Evolutionary conservation across 2,113 vertebrate species (phyloP).

Genomic region (Crypturellus undulatus): DNA sequence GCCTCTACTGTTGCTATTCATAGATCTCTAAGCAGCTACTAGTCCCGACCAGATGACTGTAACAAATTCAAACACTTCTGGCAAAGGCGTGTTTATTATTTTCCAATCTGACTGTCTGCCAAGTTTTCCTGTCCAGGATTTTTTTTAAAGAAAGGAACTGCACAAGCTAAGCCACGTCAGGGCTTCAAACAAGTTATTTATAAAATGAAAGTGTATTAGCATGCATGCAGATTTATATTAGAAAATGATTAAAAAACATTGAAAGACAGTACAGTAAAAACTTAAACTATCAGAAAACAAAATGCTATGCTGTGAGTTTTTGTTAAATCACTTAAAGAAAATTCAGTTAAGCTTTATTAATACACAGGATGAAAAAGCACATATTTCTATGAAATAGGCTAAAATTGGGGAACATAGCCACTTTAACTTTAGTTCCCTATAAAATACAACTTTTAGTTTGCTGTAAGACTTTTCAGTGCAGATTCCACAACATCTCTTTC

Average conservation of each 20-base stretch:
- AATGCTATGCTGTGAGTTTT: neutral
- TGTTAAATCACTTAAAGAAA: neutral
- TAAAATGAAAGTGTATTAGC: neutral
- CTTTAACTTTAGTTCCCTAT: neutral
- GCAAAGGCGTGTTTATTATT: conserved; percentile 58
- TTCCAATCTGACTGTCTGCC: conserved; percentile 53
- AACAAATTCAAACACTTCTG: conserved; percentile 63
- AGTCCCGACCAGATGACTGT: conserved; percentile 56
- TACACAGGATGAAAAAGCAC: neutral
- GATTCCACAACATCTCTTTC: neutral
- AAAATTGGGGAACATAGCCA: neutral
- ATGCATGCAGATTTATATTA: neutral
- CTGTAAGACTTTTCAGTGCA: neutral
- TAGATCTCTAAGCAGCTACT: conserved; percentile 57
- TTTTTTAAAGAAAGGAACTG: neutral
- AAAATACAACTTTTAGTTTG: neutral
- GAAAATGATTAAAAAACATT: neutral
- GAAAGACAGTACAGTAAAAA: neutral
- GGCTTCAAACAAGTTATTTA: neutral
- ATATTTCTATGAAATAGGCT: neutral
- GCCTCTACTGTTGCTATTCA: conserved; percentile 50
- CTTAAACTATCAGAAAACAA: neutral
- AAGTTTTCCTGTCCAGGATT: conserved; percentile 24
- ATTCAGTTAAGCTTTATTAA: neutral
- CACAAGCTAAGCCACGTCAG: conserved; percentile 26